Base-by-base conservation (phyloP, 2,888 invertebrate species). In the Trichacis sp. region DNA sequence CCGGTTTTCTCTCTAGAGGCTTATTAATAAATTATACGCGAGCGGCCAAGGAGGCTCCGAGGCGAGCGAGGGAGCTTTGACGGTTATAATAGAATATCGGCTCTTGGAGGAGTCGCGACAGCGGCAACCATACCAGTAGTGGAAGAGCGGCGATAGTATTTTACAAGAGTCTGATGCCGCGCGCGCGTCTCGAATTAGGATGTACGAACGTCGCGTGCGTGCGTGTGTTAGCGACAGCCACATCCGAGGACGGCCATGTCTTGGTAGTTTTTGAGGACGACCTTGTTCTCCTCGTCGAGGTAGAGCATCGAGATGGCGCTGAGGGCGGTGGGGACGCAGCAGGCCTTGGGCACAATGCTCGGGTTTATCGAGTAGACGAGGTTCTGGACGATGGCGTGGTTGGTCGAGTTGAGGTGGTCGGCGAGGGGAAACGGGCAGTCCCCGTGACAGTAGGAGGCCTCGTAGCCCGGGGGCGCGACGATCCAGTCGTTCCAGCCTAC, bases 401-500 rank as follows among this genome's bases (percentile, higher is more conserved):
- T 98, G 64, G 98, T 98, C 72, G 97, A 93, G 87, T 98, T 98
- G 54, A 97, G 87, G 85, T 97, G 95, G 77, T 96, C 95, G 53
- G 96, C 91, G 78, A 98, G 87, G 20, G 98, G 98, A 84, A 95
- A 97, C 48, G 93, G 93, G 85, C 98, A 99, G 82, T 95, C 94
- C 19, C 98, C 98, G 78, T 93, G 91, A 86, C 98, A 99, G 86
- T 94, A 97, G 86, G 90, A 97, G 8, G 98, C 98, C 82, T 97
- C 94, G 87, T 97, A 98, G 63, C 97, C 97, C 24, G 93, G 92
- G 20, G 97, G 97, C 46, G 97, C 97, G 47, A 98, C 95, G 80
- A 98, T 97, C 98, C 98, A 99, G 86, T 98, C 96, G 84, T 94
- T 93, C 98, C 98, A 99, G 52, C 97, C 97, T 29, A 99, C 96